Conservation (phyloP, 2,888 invertebrate species). For the Venustoraphidia nigricollis region DNA sequence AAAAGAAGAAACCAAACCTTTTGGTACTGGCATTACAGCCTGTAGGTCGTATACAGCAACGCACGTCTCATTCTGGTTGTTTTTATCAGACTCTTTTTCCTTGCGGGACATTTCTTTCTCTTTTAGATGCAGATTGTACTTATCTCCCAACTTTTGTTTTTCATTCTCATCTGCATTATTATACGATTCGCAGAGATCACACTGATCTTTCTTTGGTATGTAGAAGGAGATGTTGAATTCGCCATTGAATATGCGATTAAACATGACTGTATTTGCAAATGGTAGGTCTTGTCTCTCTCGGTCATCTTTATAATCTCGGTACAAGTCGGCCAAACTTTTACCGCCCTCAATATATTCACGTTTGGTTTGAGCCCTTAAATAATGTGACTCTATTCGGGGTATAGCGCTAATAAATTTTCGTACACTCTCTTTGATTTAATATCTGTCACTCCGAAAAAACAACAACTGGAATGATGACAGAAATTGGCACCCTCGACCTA, state of each 20-base stretch:
- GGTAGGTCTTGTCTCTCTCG: conserved; percentile 8
- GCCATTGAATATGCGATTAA: conserved; percentile 10
- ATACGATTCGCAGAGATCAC: conserved; percentile 11
- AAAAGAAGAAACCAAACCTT: conserved; percentile 12
- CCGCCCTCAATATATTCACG: conserved; percentile 14
- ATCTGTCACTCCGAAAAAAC: too few species aligned
- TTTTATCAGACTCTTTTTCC: conserved; percentile 1
- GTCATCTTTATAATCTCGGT: conserved; percentile 13
- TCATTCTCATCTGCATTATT: conserved; percentile 9
- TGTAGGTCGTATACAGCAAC: conserved; percentile 11
- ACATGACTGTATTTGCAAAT: conserved; percentile 7
- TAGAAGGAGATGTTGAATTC: conserved; percentile 11
- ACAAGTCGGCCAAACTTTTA: conserved; percentile 13
- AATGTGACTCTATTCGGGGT: conserved; percentile 13
- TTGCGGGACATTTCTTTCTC: conserved; percentile 1
- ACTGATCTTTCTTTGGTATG: conserved; percentile 11
- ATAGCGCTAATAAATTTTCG: conserved; percentile 12
- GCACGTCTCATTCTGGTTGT: neutral
- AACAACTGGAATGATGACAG: too few species aligned
- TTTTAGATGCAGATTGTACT: conserved; percentile 1
- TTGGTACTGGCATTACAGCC: conserved; percentile 12
- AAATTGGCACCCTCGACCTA: too few species aligned
- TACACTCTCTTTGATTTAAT: conserved; percentile 12
- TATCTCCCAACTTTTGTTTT: conserved; percentile 9
- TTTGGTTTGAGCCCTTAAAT: conserved; percentile 10